Conservation (phyloP, 1,140 invertebrate species). For the Lysiphlebus fabarum region DNA sequence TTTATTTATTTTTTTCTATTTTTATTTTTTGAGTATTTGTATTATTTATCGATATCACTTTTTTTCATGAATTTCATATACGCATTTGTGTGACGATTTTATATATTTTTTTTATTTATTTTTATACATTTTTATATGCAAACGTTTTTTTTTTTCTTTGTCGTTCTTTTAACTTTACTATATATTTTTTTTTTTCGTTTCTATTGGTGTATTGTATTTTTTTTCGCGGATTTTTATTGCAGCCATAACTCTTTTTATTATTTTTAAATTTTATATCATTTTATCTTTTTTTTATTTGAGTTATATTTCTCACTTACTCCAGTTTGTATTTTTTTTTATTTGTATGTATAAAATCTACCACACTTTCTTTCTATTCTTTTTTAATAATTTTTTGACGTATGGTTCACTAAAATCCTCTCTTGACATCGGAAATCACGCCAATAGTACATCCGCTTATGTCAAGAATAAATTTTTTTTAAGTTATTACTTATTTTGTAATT, state of each 20-base stretch:
- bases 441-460: too few relatives aligned
- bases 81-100: neutral
- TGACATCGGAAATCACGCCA: neutral
- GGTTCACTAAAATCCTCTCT: constrained; percentile 6
- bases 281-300: constrained; percentile 3
- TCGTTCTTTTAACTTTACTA: constrained; percentile 9
- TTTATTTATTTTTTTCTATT: too few relatives aligned
- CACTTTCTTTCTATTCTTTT: constrained; percentile 10
- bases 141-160: constrained; percentile 12
- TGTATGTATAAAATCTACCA: constrained; percentile 10
- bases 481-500: too few relatives aligned
- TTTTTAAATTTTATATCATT: neutral
- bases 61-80: neutral
- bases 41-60: constrained; percentile 6
- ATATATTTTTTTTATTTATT: too few relatives aligned
- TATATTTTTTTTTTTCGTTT: neutral
- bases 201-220: constrained; percentile 5
- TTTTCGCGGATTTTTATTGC: constrained; percentile 16
- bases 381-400: constrained; percentile 20
- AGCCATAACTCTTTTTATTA: constrained; percentile 18
- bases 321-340: constrained; percentile 7
- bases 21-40: neutral
- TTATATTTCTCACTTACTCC: neutral
- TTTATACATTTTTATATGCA: neutral
- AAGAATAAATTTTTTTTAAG: too few relatives aligned